Conservation (phyloP, 2,888 invertebrate genomes). For the Frankliniella fusca region DNA sequence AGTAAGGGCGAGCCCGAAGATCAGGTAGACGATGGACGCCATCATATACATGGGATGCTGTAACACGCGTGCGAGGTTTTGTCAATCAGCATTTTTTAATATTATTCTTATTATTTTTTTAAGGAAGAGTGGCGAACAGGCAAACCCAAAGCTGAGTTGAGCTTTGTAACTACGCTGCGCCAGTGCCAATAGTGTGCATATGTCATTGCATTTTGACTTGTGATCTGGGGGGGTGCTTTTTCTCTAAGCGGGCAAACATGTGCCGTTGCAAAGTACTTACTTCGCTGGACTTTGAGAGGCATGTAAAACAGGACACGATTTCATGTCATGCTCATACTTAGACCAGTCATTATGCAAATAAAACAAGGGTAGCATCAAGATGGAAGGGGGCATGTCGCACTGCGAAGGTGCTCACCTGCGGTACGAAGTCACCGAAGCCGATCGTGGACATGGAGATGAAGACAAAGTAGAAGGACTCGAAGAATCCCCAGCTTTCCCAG, state of each 20-base stretch:
- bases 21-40: slow-evolving; percentile 84
- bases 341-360: too few relatives aligned
- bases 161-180: too few relatives aligned
- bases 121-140: too few relatives aligned
- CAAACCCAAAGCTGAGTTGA: too few relatives aligned
- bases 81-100: too few relatives aligned
- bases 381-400: too few relatives aligned
- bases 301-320: background rate
- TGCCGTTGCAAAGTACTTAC: background rate
- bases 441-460: slow-evolving; percentile 97
- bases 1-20: slow-evolving; percentile 90
- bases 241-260: background rate
- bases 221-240: background rate
- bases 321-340: background rate
- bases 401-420: slow-evolving; percentile 54
- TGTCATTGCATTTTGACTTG: background rate
- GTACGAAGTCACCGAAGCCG: slow-evolving; percentile 91
- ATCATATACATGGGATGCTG: slow-evolving; percentile 82
- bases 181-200: background rate
- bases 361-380: too few relatives aligned
- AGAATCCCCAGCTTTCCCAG: slow-evolving; percentile 83
- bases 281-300: background rate
- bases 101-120: too few relatives aligned
- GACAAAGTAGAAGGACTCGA: slow-evolving; percentile 93
- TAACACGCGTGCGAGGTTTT: slow-evolving; percentile 43